These are phyloP conservation scores for Stratiolaelaps scimitus DNA, from an alignment of 1,140 invertebrate species.

Conservation along the genomic window DNA sequence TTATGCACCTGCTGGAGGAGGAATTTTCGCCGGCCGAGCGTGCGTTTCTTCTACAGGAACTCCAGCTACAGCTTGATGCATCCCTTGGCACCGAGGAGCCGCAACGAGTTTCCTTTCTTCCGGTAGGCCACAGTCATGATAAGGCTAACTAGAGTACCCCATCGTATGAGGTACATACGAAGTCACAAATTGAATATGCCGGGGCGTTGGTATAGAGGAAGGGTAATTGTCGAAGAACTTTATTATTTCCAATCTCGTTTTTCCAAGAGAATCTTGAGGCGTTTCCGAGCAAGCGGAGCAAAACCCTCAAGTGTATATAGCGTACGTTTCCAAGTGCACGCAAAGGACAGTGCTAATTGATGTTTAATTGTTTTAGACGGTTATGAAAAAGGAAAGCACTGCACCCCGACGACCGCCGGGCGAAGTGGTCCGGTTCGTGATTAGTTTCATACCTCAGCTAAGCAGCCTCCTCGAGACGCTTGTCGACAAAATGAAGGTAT, in stretches of 20 bases:
- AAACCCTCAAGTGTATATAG: no score
- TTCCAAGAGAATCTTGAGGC: not conserved
- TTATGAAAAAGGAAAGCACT: not conserved
- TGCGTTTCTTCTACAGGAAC: conserved; percentile 8
- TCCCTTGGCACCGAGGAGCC: conserved; percentile 2
- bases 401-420: not conserved
- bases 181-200: no score
- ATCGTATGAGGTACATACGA: no score
- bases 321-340: no score
- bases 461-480: not conserved
- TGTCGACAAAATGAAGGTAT: conserved; percentile 1
- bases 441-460: not conserved
- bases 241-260: not conserved
- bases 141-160: no score
- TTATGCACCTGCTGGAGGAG: not conserved
- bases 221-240: not conserved
- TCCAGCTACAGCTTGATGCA: conserved; percentile 1
- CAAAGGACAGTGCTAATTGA: no score
- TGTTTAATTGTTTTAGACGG: not conserved
- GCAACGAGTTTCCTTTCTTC: not conserved
- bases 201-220: no score
- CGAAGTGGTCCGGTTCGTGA: not conserved
- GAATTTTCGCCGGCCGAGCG: not conserved
- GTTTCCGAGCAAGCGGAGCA: not conserved
- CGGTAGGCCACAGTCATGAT: not conserved